A percentile compares a stretch with the other conserved stretches of the same genome.
These are phyloP conservation scores for Sminthurinus aureus DNA, from an alignment of 2,888 invertebrate species.

Conservation along the genomic window DNA sequence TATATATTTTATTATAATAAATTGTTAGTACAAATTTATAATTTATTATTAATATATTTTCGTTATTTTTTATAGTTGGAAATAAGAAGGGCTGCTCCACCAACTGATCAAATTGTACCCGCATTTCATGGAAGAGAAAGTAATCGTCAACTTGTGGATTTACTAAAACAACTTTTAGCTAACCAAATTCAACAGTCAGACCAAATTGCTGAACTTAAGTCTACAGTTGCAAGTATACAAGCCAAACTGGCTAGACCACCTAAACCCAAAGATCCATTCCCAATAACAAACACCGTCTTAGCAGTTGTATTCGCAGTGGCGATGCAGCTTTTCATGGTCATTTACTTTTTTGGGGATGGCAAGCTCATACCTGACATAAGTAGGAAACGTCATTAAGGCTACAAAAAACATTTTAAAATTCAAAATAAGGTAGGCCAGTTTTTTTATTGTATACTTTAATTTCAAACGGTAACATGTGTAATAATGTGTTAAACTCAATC, in stretches of 20 bases:
- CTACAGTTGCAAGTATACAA: conserved; percentile 58
- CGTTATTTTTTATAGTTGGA: conserved; percentile 28
- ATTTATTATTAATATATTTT: conserved; percentile 2
- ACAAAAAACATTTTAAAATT: background rate
- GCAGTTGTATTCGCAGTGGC: conserved; percentile 60
- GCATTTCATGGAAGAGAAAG: conserved; percentile 58
- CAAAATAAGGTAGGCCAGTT: too few relatives aligned
- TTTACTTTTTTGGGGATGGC: conserved; percentile 59
- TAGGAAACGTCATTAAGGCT: conserved; percentile 18
- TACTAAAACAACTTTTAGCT: conserved; percentile 58
- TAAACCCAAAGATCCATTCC: conserved; percentile 59
- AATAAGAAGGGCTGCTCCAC: conserved; percentile 31
- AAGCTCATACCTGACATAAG: conserved; percentile 56
- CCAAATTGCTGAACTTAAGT: conserved; percentile 58
- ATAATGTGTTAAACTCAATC: too few relatives aligned
- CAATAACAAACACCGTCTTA: conserved; percentile 56
- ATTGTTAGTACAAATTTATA: background rate
- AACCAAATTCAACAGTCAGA: conserved; percentile 60
- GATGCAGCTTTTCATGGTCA: conserved; percentile 54
- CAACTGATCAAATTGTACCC: conserved; percentile 57
- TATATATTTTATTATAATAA: too few relatives aligned
- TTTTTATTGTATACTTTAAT: too few relatives aligned
- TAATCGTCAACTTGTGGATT: conserved; percentile 58
- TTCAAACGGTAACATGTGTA: too few relatives aligned
- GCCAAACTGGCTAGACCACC: conserved; percentile 55